Evolutionary conservation across 92 coral and sea anemone species (phyloP), one percentile per base, ranked within the genome.

Genomic region (Epizoanthus scotinus): DNA sequence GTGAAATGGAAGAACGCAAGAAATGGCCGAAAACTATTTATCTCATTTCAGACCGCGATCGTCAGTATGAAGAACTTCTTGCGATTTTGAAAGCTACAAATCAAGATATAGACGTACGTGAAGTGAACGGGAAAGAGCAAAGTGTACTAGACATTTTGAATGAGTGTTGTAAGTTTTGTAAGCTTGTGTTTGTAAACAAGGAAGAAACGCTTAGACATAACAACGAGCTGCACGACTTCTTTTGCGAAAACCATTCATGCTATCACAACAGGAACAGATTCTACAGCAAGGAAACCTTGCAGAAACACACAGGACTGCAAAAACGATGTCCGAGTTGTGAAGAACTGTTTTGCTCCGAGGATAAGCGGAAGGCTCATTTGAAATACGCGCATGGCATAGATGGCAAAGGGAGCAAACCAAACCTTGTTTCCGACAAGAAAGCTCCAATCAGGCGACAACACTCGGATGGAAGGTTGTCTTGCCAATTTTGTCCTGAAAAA

Each of bases 401-500:
- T 0, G 29, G 53, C 89, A 78, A 34, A 36, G 84, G 73, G 78
- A 67, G 24, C 18, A 70, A 49, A 71, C 22, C 65, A 15, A 8
- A 63, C 13, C 52, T 0, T 47, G 15, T 58, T 21, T 10, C 63
- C 54, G 62, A 60, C 10, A 66, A 57, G 12, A 71, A 26, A 38
- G 25, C 67, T 28, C 63, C 70, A 78, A 40, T 58, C 26, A 62
- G n/a, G 54, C 83, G 67, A n/a, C 82, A 83, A 25, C 69, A 58
- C 6, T 56, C 70, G 34, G 77, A 71, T 21, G 60, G 40, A 0
- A 68, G 64, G 57, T 59, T 88, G 25, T 59, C 63, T 8, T 96
- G 99, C 52, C 89, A 96, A 83, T 96, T 96, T 84, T 96, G 99
- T 58, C 98, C 99, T 0, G 91, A 73, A 18, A 96, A 91, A 74